phyloP scores from a whole-genome alignment of 2,888 invertebrate species.

The Ectobius pallidus region DNA sequence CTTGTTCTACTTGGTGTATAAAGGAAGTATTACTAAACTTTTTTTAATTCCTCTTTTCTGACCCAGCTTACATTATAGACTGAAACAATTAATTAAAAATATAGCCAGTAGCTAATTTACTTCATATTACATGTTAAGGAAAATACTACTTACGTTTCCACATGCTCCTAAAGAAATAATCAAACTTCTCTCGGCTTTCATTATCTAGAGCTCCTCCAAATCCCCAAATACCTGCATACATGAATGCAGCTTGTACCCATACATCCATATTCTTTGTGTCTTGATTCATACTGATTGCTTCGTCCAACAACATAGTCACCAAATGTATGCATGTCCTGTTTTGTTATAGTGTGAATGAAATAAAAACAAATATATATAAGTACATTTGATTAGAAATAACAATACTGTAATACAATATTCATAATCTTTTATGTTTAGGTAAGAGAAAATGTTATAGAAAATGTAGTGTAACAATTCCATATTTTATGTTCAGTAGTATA shows the following conservation, averaged over 20 bases:
- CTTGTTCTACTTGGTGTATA: background rate
- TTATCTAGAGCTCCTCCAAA: conserved; percentile 79
- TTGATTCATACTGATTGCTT: conserved; percentile 69
- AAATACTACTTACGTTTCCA: conserved; percentile 46
- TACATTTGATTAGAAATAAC: too few species aligned
- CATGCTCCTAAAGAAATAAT: conserved; percentile 54
- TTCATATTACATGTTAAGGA: background rate
- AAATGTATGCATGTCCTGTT: conserved; percentile 70
- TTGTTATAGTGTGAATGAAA: too few species aligned
- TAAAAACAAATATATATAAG: too few species aligned
- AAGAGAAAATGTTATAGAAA: too few species aligned
- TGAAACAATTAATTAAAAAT: background rate
- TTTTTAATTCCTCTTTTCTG: background rate
- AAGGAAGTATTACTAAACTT: too few species aligned
- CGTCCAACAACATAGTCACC: conserved; percentile 77
- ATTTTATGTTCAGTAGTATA: too few species aligned
- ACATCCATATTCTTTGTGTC: conserved; percentile 70
- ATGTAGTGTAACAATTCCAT: too few species aligned
- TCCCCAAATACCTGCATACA: conserved; percentile 83
- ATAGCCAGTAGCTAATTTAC: too few species aligned
- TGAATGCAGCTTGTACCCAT: conserved; percentile 79
- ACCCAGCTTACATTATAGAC: background rate
- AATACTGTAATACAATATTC: too few species aligned
- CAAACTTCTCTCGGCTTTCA: conserved; percentile 67
- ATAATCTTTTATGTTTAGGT: too few species aligned